These are phyloP conservation scores for Ctenomys sociabilis DNA, from an alignment of 2,113 vertebrate genomes.

Conservation along the genomic window DNA sequence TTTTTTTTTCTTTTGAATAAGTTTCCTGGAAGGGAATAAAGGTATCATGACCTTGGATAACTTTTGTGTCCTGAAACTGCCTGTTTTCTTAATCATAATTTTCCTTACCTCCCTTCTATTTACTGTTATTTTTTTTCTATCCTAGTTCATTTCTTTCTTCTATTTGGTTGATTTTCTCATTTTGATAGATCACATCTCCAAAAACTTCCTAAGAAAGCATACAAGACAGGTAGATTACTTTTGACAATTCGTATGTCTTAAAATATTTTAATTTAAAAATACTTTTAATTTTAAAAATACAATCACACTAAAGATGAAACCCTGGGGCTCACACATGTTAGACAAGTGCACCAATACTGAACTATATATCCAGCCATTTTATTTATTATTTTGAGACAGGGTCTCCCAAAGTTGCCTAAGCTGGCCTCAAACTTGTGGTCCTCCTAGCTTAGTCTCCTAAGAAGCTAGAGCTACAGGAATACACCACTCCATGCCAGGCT, in stretches of 20 bases:
- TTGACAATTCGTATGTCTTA: slow-evolving; percentile 1
- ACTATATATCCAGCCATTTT: too few species aligned
- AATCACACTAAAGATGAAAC: background rate
- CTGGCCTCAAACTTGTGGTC: background rate
- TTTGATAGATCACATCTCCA: background rate
- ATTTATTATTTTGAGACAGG: background rate
- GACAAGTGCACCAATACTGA: too few species aligned
- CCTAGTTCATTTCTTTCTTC: background rate
- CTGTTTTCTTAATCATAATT: background rate
- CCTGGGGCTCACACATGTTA: background rate
- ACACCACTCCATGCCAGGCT: background rate
- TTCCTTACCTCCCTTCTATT: background rate
- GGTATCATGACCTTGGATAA: background rate
- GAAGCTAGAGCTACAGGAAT: background rate
- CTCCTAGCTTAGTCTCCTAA: background rate
- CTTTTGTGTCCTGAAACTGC: background rate
- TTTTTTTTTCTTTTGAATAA: background rate
- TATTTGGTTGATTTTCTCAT: slow-evolving; percentile 11
- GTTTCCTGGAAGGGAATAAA: background rate
- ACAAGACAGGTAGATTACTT: background rate
- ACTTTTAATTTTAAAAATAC: too few species aligned
- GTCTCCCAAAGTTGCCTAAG: background rate
- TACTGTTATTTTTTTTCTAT: background rate
- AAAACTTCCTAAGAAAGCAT: background rate
- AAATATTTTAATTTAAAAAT: background rate